A percentile compares a stretch with the other conserved stretches of the same genome.
phyloP scores from a whole-genome alignment of 2,888 invertebrate genomes.

The Nephrotoma flavescens region DNA sequence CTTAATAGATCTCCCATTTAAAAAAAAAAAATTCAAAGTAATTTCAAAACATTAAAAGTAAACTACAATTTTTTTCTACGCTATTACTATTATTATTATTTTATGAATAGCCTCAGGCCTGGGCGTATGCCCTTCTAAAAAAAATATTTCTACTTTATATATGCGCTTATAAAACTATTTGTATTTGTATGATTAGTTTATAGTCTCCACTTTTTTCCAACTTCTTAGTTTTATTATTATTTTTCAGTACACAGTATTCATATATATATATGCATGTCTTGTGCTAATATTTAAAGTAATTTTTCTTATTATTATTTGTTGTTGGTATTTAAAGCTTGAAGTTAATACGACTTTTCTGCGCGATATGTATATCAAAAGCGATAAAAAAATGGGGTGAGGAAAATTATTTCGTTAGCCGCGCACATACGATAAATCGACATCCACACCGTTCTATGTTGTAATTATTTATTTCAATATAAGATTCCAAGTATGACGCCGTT shows the following conservation, averaged over 20 bases:
- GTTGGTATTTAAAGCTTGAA: neutral
- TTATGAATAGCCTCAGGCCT: conserved; percentile 5
- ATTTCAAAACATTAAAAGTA: neutral
- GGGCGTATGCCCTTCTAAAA: conserved; percentile 7
- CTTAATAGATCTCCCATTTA: neutral
- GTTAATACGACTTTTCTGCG: neutral
- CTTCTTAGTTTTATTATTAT: neutral
- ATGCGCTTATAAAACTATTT: conserved; percentile 2
- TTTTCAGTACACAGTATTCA: neutral
- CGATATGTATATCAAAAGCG: neutral
- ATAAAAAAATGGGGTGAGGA: neutral
- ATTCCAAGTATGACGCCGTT: neutral
- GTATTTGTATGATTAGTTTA: neutral
- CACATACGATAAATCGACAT: neutral
- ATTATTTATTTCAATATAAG: neutral
- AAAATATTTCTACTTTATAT: neutral
- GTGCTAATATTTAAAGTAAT: neutral
- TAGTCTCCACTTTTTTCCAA: conserved; percentile 1
- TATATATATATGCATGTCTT: neutral
- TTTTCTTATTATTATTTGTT: neutral
- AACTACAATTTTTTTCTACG: neutral
- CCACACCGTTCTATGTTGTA: neutral
- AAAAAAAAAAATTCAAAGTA: neutral
- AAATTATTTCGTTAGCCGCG: neutral
- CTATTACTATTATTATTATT: conserved; percentile 4